A percentile compares a stretch with the other conserved stretches of the same genome.
These are phyloP conservation scores for Tipula helvola DNA, from an alignment of 2,888 invertebrate genomes.

Conservation along the genomic window DNA sequence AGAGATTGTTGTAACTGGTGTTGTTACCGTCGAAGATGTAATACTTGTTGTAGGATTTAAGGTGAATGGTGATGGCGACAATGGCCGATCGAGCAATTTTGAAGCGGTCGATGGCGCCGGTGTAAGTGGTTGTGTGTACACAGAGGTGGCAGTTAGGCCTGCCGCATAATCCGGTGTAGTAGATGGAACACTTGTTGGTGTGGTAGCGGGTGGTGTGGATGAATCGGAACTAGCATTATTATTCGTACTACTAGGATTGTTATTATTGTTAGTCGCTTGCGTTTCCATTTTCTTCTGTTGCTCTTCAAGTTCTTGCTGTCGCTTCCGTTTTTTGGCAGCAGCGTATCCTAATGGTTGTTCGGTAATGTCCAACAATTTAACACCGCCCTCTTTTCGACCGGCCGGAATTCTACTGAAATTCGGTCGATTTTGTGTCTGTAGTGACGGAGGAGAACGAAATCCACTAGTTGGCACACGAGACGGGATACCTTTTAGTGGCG, in stretches of 20 bases:
- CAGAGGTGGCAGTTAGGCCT: slow-evolving; percentile 50
- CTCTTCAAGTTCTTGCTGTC: slow-evolving; percentile 61
- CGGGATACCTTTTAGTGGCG: slow-evolving; percentile 85
- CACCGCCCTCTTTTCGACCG: slow-evolving; percentile 76
- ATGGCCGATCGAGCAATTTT: neutral
- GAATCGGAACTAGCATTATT: slow-evolving; percentile 25
- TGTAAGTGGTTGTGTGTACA: slow-evolving; percentile 37
- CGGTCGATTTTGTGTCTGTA: slow-evolving; percentile 34
- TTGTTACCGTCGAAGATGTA: slow-evolving; percentile 6
- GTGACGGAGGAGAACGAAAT: slow-evolving; percentile 40
- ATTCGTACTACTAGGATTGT: slow-evolving; percentile 13
- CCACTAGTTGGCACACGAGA: slow-evolving; percentile 61
- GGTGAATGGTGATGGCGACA: neutral
- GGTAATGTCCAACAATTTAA: slow-evolving; percentile 85
- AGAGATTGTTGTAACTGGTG: neutral
- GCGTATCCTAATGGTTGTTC: slow-evolving; percentile 81
- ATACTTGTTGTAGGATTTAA: neutral
- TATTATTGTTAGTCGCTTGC: slow-evolving; percentile 27
- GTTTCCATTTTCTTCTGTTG: slow-evolving; percentile 48
- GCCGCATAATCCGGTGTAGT: slow-evolving; percentile 75
- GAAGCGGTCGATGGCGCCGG: slow-evolving; percentile 19
- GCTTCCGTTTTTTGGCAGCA: slow-evolving; percentile 76
- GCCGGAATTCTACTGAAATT: slow-evolving; percentile 49
- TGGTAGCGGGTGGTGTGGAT: slow-evolving; percentile 27
- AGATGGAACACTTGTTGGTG: slow-evolving; percentile 25